Evolutionary conservation across 2,888 invertebrate species (phyloP).

Genomic region (Dilophus febrilis): DNA sequence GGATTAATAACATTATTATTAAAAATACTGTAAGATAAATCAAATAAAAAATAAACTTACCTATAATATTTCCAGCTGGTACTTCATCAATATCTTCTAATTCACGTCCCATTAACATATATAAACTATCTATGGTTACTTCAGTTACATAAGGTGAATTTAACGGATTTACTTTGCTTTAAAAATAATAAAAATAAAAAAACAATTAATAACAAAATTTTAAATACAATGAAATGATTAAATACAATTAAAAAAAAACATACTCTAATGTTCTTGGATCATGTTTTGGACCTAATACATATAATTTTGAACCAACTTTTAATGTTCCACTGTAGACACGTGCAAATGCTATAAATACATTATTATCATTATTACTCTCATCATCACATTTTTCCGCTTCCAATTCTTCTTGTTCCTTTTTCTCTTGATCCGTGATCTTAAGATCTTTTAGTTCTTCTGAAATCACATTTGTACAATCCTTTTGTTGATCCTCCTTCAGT

Average conservation of each 20-base stretch:
- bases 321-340: slow-evolving; percentile 82
- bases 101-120: slow-evolving; percentile 86
- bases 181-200: neutral
- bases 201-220: neutral
- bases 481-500: slow-evolving; percentile 1
- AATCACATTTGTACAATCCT: neutral
- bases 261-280: slow-evolving; percentile 47
- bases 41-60: no score
- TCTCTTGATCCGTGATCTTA: neutral
- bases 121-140: slow-evolving; percentile 52
- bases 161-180: slow-evolving; percentile 9
- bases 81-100: slow-evolving; percentile 61
- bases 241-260: slow-evolving; percentile 20
- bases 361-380: slow-evolving; percentile 21
- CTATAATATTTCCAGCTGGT: slow-evolving; percentile 81
- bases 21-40: neutral
- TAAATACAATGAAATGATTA: neutral
- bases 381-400: slow-evolving; percentile 11
- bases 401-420: slow-evolving; percentile 6
- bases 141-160: slow-evolving; percentile 25
- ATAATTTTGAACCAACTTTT: slow-evolving; percentile 56
- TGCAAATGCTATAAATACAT: slow-evolving; percentile 78
- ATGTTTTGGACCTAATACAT: slow-evolving; percentile 76
- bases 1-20: slow-evolving; percentile 1
- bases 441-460: neutral